phyloP scores from a whole-genome alignment of 2,113 vertebrate genomes.

The Planiliza haematocheilus region DNA sequence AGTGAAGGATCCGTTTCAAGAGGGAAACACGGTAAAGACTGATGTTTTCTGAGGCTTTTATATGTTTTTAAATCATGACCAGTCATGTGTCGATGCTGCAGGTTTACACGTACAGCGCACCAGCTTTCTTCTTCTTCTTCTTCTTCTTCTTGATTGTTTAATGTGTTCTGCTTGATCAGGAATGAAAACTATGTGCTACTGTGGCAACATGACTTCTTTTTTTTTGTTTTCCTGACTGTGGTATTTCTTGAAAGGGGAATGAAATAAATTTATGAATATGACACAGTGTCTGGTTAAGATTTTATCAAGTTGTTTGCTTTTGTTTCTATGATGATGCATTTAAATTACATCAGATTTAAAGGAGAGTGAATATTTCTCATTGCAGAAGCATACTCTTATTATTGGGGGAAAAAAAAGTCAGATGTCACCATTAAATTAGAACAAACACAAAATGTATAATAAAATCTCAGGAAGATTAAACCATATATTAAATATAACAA shows the following conservation, averaged over 20 bases:
- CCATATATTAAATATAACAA: too few relatives aligned
- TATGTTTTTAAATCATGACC: slow-evolving; percentile 32
- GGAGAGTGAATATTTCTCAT: too few relatives aligned
- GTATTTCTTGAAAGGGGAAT: slow-evolving; percentile 61
- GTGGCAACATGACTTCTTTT: slow-evolving; percentile 30
- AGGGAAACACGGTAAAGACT: background rate
- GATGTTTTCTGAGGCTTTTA: slow-evolving; percentile 30
- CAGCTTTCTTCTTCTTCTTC: slow-evolving; percentile 50
- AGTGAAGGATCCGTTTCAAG: slow-evolving; percentile 21
- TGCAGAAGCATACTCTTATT: too few relatives aligned
- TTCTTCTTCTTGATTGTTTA: slow-evolving; percentile 15
- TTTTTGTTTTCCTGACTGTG: slow-evolving; percentile 41
- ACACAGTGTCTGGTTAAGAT: slow-evolving; percentile 1
- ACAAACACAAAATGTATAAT: too few relatives aligned
- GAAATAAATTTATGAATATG: slow-evolving; percentile 66
- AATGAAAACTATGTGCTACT: slow-evolving; percentile 23
- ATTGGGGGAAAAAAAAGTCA: too few relatives aligned
- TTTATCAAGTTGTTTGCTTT: background rate
- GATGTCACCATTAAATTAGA: too few relatives aligned
- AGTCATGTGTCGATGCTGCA: slow-evolving; percentile 19
- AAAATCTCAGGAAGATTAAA: too few relatives aligned
- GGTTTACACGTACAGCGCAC: slow-evolving; percentile 58
- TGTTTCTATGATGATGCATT: background rate
- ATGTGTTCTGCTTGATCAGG: slow-evolving; percentile 29
- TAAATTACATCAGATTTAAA: too few relatives aligned